phyloP scores from a whole-genome alignment of 2,113 vertebrate species.

The Bujurquina vittata region DNA sequence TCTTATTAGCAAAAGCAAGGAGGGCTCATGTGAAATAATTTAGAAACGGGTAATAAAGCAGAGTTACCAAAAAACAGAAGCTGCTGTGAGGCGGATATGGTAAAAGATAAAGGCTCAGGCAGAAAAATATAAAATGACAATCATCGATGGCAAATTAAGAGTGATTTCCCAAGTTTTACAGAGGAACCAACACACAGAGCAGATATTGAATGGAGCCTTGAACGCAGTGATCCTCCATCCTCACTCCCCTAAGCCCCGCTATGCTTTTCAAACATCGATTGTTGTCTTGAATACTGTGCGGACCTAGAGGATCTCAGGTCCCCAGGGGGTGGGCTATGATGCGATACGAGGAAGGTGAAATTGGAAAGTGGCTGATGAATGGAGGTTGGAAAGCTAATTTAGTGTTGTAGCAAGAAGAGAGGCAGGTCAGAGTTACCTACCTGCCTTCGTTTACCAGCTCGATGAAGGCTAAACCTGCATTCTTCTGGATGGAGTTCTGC shows the following conservation, averaged over 20 bases:
- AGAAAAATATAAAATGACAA: conserved; percentile 17
- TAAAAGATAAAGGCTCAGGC: conserved; percentile 35
- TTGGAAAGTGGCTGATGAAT: conserved; percentile 35
- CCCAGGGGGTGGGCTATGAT: neutral
- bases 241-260: conserved; percentile 43
- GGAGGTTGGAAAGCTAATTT: conserved; percentile 52
- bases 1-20: neutral
- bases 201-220: conserved; percentile 74
- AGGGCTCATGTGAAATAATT: conserved; percentile 1
- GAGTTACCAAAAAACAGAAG: neutral
- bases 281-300: conserved; percentile 48
- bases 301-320: conserved; percentile 26
- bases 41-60: conserved; percentile 17
- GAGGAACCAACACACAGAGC: conserved; percentile 65
- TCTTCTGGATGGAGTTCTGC: conserved; percentile 96
- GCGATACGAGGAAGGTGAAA: conserved; percentile 31
- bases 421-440: conserved; percentile 46
- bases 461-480: conserved; percentile 90
- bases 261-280: conserved; percentile 48
- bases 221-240: conserved; percentile 59
- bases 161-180: conserved; percentile 58
- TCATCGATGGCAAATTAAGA: conserved; percentile 43
- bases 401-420: conserved; percentile 27
- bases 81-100: conserved; percentile 7
- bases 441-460: conserved; percentile 92